A percentile compares a stretch with the other conserved stretches of the same genome.
Conservation (phyloP, 2,888 invertebrate species). For the Andrena marginata region DNA sequence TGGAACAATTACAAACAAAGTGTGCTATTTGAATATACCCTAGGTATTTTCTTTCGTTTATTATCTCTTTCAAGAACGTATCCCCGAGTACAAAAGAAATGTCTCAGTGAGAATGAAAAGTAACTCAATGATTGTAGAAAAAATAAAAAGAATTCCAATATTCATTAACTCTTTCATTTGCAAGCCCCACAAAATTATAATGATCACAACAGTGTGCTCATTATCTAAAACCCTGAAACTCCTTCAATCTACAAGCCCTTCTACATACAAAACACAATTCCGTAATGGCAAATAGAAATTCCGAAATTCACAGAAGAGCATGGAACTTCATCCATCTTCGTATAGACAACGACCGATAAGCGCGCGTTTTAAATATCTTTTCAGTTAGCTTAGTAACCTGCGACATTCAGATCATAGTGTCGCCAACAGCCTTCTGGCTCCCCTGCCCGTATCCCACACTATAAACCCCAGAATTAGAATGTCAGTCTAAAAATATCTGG, state of each 20-base stretch:
- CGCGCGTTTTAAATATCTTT: neutral
- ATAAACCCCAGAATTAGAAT: conserved; percentile 28
- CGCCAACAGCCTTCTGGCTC: neutral
- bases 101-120: neutral
- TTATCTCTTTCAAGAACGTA: neutral
- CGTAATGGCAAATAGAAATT: neutral
- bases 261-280: neutral
- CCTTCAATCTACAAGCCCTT: no score
- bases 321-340: neutral
- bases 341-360: neutral
- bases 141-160: neutral
- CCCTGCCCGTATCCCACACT: neutral
- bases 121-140: neutral
- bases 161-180: no score
- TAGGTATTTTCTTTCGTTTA: no score
- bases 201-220: no score
- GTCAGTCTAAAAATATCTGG: conserved; percentile 31
- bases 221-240: no score
- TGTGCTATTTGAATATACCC: neutral
- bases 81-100: no score
- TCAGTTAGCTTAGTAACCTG: neutral
- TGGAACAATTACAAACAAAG: neutral
- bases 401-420: neutral
- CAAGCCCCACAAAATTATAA: no score
- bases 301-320: neutral